phyloP scores from a whole-genome alignment of 2,113 vertebrate genomes.

The Sciurus niger region DNA sequence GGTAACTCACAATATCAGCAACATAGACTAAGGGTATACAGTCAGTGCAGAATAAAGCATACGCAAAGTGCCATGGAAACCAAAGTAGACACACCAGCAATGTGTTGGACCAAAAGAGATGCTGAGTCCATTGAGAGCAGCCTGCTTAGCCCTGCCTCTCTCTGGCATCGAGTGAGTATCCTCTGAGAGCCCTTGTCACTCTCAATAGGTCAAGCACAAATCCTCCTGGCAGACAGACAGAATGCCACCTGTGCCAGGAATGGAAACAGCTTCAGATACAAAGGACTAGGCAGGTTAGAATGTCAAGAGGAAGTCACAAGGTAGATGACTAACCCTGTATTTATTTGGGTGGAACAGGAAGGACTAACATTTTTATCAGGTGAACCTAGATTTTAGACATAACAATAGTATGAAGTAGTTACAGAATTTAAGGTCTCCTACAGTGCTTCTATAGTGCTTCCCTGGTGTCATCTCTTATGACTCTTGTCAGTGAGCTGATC shows the following conservation, averaged over 20 bases:
- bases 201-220: conserved; percentile 38
- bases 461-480: neutral
- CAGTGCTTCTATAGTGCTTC: neutral
- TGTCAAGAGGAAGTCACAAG: conserved; percentile 77
- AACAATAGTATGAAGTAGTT: conserved; percentile 55
- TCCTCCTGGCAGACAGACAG: conserved; percentile 61
- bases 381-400: conserved; percentile 50
- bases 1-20: neutral
- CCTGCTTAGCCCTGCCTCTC: conserved; percentile 5
- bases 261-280: conserved; percentile 63
- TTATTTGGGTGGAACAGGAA: conserved; percentile 67
- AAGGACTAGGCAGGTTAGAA: conserved; percentile 59
- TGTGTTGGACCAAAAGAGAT: neutral
- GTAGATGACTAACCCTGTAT: conserved; percentile 44
- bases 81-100: conserved; percentile 3
- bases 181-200: conserved; percentile 1
- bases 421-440: neutral
- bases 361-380: conserved; percentile 35
- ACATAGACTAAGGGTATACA: neutral
- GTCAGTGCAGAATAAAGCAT: neutral
- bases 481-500: neutral
- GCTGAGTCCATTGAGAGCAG: neutral
- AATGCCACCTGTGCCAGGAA: conserved; percentile 44
- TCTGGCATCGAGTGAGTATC: conserved; percentile 13
- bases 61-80: neutral